Conservation (phyloP, 2,113 vertebrate genomes). For the Eublepharis macularius region DNA sequence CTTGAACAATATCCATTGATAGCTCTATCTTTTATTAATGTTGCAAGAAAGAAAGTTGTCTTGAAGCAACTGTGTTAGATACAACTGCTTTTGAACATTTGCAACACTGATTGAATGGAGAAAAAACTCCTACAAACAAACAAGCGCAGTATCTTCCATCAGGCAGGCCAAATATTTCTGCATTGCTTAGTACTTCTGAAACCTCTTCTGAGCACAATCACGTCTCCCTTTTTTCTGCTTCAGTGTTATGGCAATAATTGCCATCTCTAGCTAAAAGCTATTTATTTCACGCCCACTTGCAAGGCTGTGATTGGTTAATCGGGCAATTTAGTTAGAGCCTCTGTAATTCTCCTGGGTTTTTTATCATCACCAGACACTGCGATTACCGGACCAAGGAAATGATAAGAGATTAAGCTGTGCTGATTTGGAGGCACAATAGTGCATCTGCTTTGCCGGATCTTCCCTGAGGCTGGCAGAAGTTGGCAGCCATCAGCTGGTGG, state of each 20-base stretch:
- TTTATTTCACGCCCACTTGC: constrained; percentile 48
- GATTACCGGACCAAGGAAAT: constrained; percentile 45
- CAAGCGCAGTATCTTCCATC: not conserved
- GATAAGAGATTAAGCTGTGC: constrained; percentile 44
- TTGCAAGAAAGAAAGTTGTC: not conserved
- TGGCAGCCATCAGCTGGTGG: constrained; percentile 27
- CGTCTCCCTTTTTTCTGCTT: constrained; percentile 12
- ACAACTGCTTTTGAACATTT: not conserved
- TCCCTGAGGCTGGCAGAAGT: constrained; percentile 30
- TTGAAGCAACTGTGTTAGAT: not conserved
- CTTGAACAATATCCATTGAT: not conserved
- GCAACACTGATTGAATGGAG: not conserved
- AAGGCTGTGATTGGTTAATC: constrained; percentile 19
- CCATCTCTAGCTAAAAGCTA: constrained; percentile 41
- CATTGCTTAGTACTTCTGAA: constrained; percentile 24
- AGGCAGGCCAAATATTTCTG: not conserved
- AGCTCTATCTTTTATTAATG: not conserved
- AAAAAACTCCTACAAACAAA: not conserved
- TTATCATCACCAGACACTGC: constrained; percentile 42
- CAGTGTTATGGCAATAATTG: constrained; percentile 28
- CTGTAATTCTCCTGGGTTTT: constrained; percentile 44
- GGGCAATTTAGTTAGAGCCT: constrained; percentile 39
- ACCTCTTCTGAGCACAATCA: not conserved
- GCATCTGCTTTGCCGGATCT: not conserved
- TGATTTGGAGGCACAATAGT: constrained; percentile 27